phyloP scores from a whole-genome alignment of 2,113 vertebrate species.

The Opisthocomus hoazin region DNA sequence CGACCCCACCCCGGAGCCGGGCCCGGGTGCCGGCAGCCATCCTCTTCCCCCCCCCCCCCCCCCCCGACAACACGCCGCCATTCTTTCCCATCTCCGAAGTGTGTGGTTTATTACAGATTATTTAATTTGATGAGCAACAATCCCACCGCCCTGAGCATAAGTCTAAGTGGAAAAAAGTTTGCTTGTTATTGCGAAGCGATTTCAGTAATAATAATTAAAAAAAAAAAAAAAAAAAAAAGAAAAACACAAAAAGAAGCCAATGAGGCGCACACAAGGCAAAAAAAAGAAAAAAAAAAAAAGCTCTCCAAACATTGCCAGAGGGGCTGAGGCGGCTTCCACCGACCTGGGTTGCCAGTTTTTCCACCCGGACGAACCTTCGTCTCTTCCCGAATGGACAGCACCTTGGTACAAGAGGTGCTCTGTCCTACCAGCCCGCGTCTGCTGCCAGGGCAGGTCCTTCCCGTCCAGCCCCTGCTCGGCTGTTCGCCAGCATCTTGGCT shows the following conservation, averaged over 20 bases:
- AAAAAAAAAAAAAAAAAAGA: no score
- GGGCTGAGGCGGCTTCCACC: not conserved
- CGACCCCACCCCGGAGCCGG: not conserved
- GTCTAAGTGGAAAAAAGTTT: conserved; percentile 46
- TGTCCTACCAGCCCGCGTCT: not conserved
- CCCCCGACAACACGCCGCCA: not conserved
- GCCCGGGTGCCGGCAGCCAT: not conserved
- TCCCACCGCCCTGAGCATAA: not conserved
- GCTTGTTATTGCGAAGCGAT: not conserved
- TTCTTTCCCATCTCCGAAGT: conserved; percentile 25
- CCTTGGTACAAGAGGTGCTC: not conserved
- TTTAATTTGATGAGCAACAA: conserved; percentile 31
- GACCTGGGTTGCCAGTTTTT: not conserved
- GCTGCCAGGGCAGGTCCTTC: not conserved
- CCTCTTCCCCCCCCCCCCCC: not conserved
- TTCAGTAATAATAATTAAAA: not conserved
- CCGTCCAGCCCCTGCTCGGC: not conserved
- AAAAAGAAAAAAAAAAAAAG: not conserved
- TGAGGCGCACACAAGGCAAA: rapidly evolving
- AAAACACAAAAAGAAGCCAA: not conserved
- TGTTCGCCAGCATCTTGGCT: not conserved
- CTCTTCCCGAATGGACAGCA: no score
- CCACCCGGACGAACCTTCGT: not conserved
- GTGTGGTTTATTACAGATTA: conserved; percentile 29
- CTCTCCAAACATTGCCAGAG: not conserved